These are phyloP conservation scores for Blastobasis adustella DNA, from an alignment of 2,888 invertebrate species.

Conservation along the genomic window DNA sequence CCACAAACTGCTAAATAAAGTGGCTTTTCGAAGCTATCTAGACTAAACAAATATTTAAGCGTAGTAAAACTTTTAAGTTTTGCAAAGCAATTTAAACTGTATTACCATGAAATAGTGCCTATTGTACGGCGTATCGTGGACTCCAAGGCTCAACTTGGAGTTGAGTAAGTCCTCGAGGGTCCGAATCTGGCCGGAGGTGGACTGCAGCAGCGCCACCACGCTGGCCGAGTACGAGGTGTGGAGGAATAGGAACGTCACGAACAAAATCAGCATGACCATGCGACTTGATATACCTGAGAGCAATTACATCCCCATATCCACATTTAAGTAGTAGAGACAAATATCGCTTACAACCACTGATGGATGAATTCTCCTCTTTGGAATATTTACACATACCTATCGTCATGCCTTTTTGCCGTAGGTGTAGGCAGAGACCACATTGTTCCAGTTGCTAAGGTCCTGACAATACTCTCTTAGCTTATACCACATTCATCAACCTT, in stretches of 20 bases:
- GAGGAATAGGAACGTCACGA: conserved; percentile 78
- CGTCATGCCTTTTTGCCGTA: too few species aligned
- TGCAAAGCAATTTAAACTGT: too few species aligned
- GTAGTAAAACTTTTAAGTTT: too few species aligned
- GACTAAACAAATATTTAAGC: neutral
- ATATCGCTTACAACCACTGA: neutral
- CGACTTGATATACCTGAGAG: conserved; percentile 62
- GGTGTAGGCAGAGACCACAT: too few species aligned
- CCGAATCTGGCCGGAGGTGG: conserved; percentile 78
- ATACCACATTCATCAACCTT: too few species aligned
- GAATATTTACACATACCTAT: too few species aligned
- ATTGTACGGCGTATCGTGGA: neutral
- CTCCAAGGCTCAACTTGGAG: conserved; percentile 50
- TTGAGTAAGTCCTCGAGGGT: conserved; percentile 77
- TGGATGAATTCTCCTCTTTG: neutral
- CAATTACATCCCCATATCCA: conserved; percentile 4
- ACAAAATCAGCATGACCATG: conserved; percentile 76
- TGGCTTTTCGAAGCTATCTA: neutral
- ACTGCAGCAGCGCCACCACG: conserved; percentile 82
- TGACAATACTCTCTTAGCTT: too few species aligned
- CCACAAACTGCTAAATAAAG: neutral
- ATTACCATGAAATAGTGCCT: neutral
- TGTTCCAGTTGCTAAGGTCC: too few species aligned
- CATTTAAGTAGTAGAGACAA: conserved; percentile 21
- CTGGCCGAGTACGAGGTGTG: conserved; percentile 84